Percentiles rank a stretch among this genome's conserved stretches.
These are phyloP conservation scores for Onthophagus taurus DNA, from an alignment of 1,140 invertebrate species.

Conservation along the genomic window DNA sequence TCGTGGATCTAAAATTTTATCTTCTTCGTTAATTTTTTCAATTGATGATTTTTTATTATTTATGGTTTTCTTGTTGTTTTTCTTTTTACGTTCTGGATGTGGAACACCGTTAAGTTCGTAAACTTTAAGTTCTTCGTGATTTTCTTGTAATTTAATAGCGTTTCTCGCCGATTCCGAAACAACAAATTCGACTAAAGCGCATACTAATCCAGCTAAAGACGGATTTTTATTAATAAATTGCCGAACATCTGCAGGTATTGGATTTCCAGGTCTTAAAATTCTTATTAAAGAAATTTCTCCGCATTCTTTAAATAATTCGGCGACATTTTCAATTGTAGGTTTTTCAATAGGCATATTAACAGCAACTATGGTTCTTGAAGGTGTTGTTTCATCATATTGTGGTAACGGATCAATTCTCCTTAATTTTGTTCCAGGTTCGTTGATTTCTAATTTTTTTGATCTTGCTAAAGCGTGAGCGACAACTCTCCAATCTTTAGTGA, in stretches of 20 bases:
- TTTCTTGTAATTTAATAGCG: slow-evolving; percentile 52
- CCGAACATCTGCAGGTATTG: slow-evolving; percentile 77
- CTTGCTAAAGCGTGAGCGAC: slow-evolving; percentile 72
- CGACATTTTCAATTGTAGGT: slow-evolving; percentile 77
- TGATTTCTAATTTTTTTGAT: slow-evolving; percentile 79
- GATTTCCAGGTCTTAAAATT: slow-evolving; percentile 75
- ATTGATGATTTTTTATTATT: slow-evolving; percentile 24
- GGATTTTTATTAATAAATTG: slow-evolving; percentile 84
- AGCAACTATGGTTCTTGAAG: slow-evolving; percentile 81
- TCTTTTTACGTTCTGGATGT: slow-evolving; percentile 47
- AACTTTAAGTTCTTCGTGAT: slow-evolving; percentile 36
- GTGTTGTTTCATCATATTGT: slow-evolving; percentile 81
- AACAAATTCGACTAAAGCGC: slow-evolving; percentile 83
- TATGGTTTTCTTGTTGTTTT: slow-evolving; percentile 39
- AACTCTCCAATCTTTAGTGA: slow-evolving; percentile 88
- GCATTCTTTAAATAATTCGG: slow-evolving; percentile 75
- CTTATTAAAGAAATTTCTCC: slow-evolving; percentile 82
- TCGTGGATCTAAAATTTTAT: slow-evolving; percentile 42
- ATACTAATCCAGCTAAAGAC: slow-evolving; percentile 73
- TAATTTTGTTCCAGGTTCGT: slow-evolving; percentile 85
- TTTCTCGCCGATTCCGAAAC: slow-evolving; percentile 73
- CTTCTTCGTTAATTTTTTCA: slow-evolving; percentile 44
- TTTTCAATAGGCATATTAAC: slow-evolving; percentile 75
- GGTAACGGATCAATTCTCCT: slow-evolving; percentile 75
- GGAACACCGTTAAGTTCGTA: slow-evolving; percentile 50